Base-by-base conservation (phyloP, 2,113 vertebrate species). In the Gallinago jamesoni region DNA sequence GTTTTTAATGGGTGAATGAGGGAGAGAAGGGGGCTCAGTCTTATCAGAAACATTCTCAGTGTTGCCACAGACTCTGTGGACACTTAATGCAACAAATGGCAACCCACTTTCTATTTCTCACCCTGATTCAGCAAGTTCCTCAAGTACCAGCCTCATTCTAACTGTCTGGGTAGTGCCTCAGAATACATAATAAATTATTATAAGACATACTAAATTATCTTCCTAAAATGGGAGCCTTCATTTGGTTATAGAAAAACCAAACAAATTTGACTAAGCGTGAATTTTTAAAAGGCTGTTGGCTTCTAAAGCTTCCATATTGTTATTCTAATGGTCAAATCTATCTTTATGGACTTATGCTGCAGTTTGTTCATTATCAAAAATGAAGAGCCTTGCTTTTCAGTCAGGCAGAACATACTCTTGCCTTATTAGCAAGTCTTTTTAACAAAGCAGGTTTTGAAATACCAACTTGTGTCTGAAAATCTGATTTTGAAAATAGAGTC, bases 401-500 rank as follows among this genome's bases (percentile, higher is more conserved):
- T 84, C 80, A 94, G 43, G 64, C 84, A 87, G 62, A 89, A 84
- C 52, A 43, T 39, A 59, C 18, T 28, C 59, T 84, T 1, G 4
- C 64, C 68, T 94, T 78, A 75, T 87, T 92, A 94, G 56, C 43
- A 78, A 84, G 43, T 64, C 60, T 78, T 93, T 94, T 87, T 81
- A 63, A 84, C 56, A 92, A 94, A 94, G 28, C 3, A 8, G 25
- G 53, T 73, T 96, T 85, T 79, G 62, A 94, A 95, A 91, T 55
- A 95, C 14, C n/a, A 73, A 62, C 41, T 66, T 85, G 9, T 66
- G 47, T 50, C 55, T 67, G 19, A 81, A 91, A 95, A 62, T 73
- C 59, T 88, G 25, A 59, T 91, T 91, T 93, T 89, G 77, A 95
- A 94, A 97, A 76, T 12, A n/a, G 30, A 85, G 69, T 75, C 60